These are phyloP conservation scores for Thyatira batis DNA, from an alignment of 2,888 invertebrate genomes.

Conservation along the genomic window DNA sequence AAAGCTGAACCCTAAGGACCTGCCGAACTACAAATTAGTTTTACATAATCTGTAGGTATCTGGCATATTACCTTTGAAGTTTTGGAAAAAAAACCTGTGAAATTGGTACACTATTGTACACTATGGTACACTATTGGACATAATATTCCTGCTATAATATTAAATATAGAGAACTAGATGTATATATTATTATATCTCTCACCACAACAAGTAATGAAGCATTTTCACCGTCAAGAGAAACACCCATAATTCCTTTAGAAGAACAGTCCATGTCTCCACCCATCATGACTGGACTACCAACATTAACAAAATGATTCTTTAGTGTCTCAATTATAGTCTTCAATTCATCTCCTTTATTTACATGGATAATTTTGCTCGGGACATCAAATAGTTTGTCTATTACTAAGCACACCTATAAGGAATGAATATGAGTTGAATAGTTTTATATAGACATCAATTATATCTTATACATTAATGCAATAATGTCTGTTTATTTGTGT, in stretches of 20 bases:
- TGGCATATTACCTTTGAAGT: no score
- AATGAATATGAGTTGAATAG: no score
- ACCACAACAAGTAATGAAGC: constrained; percentile 83
- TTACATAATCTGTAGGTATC: no score
- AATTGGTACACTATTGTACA: no score
- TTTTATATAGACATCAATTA: no score
- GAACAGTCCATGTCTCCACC: constrained; percentile 87
- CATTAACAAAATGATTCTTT: constrained; percentile 82
- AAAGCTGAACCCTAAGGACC: no score
- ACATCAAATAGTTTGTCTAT: constrained; percentile 84
- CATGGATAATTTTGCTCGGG: constrained; percentile 86
- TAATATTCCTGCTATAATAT: no score
- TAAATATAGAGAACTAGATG: constrained; percentile 1
- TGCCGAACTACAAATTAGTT: no score
- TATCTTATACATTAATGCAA: no score
- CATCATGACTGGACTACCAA: constrained; percentile 88
- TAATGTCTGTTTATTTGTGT: no score
- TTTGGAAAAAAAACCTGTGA: constrained; percentile 4
- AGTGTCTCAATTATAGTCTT: constrained; percentile 70
- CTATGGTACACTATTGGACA: no score
- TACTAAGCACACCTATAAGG: constrained; percentile 82
- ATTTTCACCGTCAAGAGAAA: constrained; percentile 63
- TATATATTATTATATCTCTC: no score
- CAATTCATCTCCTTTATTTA: constrained; percentile 80
- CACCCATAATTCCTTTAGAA: constrained; percentile 87